Evolutionary conservation across 2,888 invertebrate genomes (phyloP).

Genomic region (Lypha dubia): DNA sequence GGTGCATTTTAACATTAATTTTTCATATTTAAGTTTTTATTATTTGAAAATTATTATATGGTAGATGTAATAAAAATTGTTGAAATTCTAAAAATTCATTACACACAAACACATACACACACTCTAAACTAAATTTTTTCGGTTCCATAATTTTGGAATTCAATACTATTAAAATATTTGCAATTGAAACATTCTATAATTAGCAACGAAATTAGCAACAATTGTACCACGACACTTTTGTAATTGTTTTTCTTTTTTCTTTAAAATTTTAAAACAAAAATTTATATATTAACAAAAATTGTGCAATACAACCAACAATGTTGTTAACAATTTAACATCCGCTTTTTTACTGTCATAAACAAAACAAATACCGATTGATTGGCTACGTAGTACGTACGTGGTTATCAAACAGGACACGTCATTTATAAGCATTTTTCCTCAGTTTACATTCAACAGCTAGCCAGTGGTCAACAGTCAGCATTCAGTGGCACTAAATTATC

Average conservation of each 20-base stretch:
- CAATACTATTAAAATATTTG: not conserved
- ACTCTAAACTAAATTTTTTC: not conserved
- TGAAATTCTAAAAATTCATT: not conserved
- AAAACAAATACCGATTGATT: conserved; percentile 10
- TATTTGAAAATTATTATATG: not conserved
- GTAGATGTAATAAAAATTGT: not conserved
- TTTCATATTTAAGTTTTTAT: not conserved
- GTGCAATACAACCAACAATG: conserved; percentile 5
- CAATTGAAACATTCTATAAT: no score
- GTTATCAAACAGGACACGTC: conserved; percentile 59
- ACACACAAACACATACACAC: not conserved
- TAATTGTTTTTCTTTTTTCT: not conserved
- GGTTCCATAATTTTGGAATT: not conserved
- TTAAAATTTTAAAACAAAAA: not conserved
- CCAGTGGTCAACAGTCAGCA: not conserved
- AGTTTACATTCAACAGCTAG: conserved; percentile 21
- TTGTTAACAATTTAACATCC: conserved; percentile 51
- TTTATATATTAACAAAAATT: not conserved
- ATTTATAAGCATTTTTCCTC: conserved; percentile 42
- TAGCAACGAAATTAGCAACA: not conserved
- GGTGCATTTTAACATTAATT: not conserved
- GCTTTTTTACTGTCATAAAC: conserved; percentile 39
- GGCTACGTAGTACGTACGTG: conserved; percentile 39
- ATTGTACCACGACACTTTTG: not conserved
- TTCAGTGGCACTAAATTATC: not conserved